These are phyloP conservation scores for Malacosoma neustria DNA, from an alignment of 2,888 invertebrate species.

Conservation along the genomic window DNA sequence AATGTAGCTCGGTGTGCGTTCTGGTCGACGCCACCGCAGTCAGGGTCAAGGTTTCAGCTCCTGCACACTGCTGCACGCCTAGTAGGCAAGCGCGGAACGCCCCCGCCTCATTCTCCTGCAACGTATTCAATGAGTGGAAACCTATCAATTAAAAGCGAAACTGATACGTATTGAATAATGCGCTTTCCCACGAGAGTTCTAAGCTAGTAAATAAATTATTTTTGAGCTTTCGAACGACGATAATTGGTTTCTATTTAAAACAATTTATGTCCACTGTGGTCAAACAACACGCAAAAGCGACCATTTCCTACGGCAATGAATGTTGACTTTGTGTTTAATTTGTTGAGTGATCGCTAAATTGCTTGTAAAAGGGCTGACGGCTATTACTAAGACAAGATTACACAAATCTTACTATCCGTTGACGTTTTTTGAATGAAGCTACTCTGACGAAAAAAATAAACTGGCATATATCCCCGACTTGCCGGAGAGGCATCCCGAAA, in stretches of 20 bases:
- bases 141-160: slow-evolving; percentile 55
- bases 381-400: slow-evolving; percentile 68
- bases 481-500: slow-evolving; percentile 64
- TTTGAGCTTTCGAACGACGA: background rate
- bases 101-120: slow-evolving; percentile 33
- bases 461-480: slow-evolving; percentile 52
- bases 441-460: slow-evolving; percentile 56
- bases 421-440: slow-evolving; percentile 72
- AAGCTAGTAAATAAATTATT: background rate
- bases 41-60: slow-evolving; percentile 72
- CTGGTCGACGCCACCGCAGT: slow-evolving; percentile 72
- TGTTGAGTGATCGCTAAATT: slow-evolving; percentile 46
- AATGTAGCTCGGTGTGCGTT: slow-evolving; percentile 63
- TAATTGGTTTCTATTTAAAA: slow-evolving; percentile 5
- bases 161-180: slow-evolving; percentile 35
- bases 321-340: slow-evolving; percentile 29
- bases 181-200: slow-evolving; percentile 24
- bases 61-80: slow-evolving; percentile 60
- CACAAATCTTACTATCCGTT: slow-evolving; percentile 65
- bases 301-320: slow-evolving; percentile 28
- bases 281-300: slow-evolving; percentile 19
- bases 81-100: slow-evolving; percentile 35
- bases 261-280: slow-evolving; percentile 10
- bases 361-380: slow-evolving; percentile 42
- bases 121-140: slow-evolving; percentile 38